Base-by-base conservation (phyloP, 35 echinoderm and acorn worm genomes). In the Chiridota heheva region DNA sequence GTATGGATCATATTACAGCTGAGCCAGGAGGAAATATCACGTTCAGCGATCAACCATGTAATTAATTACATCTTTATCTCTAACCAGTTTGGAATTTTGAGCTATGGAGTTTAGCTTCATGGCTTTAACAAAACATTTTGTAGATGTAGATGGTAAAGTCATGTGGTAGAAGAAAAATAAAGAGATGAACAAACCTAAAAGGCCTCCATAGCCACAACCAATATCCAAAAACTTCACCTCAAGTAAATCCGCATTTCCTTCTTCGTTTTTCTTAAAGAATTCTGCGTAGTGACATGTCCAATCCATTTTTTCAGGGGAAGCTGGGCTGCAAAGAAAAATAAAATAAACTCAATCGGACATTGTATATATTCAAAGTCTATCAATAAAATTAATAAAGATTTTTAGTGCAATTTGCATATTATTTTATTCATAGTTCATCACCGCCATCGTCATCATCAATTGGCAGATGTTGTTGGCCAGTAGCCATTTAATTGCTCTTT, bases 171-270 rank as follows among this genome's bases (percentile, higher is more conserved):
- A 69, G 40, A 69, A 20, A 36, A n/a, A 31, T 39, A 5, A 61
- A 80, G 20, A 69, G 28, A 18, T 17, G 7, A 39, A 16, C 70
- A 72, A 73, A 96, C 93, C 93, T 17, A 96, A 69, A 13, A 96
- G 58, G 5, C 93, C 93, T 33, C 93, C 93, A 81, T 96, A 96
- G 47, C 93, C 93, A 66, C 93, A 96, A 31, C 93, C 93, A 62
- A 96, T 73, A 80, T 96, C 93, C 8, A 90, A 62, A 59, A 96
- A 91, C 33, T 81, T 62, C 8, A 96, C 93, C 46, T 81, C 67
- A 4, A 58, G 37, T 29, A 17, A 39, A 46, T 26, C 15, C n/a
- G 10, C 1, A 36, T 60, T 76, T 40, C 31, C 35, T 18, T 13
- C 28, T 0, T 29, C 24, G n/a, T 68, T 42, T 4, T 41, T 7